A percentile compares a stretch with the other conserved stretches of the same genome.
Conservation (phyloP, 2,113 vertebrate species). For the Gobiocypris rarus region DNA sequence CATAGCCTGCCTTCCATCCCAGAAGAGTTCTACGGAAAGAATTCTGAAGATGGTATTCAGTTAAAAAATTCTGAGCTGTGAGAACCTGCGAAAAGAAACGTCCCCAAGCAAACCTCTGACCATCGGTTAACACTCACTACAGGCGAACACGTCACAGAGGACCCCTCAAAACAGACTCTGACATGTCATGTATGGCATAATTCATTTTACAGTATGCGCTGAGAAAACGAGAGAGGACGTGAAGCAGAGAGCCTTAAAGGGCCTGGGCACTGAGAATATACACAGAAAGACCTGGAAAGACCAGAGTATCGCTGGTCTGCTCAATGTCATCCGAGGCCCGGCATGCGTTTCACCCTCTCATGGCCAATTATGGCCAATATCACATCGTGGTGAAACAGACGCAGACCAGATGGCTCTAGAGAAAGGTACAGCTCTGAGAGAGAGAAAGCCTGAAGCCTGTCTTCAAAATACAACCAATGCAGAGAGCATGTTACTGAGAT, state of each 20-base stretch:
- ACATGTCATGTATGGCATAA: constrained; percentile 60
- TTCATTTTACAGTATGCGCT: constrained; percentile 46
- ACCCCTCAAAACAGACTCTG: constrained; percentile 50
- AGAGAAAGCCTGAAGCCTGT: neutral
- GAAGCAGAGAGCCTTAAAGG: constrained; percentile 6
- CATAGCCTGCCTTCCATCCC: constrained; percentile 24
- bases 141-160: constrained; percentile 32
- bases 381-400: constrained; percentile 24
- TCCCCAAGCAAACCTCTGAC: constrained; percentile 65
- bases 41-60: constrained; percentile 42
- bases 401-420: constrained; percentile 13
- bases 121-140: constrained; percentile 54
- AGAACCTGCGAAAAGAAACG: constrained; percentile 62
- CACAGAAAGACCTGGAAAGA: constrained; percentile 25
- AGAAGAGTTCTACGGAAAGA: constrained; percentile 50
- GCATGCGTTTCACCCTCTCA: constrained; percentile 42
- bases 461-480: neutral
- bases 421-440: constrained; percentile 8
- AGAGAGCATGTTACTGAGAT: neutral
- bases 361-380: constrained; percentile 56
- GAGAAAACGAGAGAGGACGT: neutral
- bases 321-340: constrained; percentile 46
- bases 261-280: constrained; percentile 17
- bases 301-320: constrained; percentile 19
- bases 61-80: constrained; percentile 60